A percentile compares a stretch with the other conserved stretches of the same genome.
These are phyloP conservation scores for Nycticryphes semicollaris DNA, from an alignment of 2,113 vertebrate species.

Conservation along the genomic window DNA sequence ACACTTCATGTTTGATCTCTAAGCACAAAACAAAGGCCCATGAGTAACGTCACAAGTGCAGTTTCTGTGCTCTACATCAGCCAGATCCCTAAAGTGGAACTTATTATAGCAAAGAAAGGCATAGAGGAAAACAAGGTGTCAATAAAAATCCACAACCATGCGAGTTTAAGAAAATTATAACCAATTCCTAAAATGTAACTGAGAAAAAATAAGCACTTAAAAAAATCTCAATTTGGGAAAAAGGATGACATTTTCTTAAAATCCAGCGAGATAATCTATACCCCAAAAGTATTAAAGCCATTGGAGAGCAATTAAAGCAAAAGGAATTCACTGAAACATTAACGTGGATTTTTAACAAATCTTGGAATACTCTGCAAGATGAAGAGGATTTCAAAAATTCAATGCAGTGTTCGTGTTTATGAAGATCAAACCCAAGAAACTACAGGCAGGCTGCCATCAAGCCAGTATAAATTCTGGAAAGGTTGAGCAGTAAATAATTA, in stretches of 20 bases:
- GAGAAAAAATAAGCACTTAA: not conserved
- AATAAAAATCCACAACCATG: not conserved
- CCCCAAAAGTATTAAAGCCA: not conserved
- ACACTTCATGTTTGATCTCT: not conserved
- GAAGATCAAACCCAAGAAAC: conserved; percentile 28
- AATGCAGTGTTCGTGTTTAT: not conserved
- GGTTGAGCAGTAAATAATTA: conserved; percentile 51
- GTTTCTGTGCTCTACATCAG: not conserved
- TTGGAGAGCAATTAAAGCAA: conserved; percentile 19
- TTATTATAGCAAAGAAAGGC: not conserved
- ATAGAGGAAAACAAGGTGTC: not conserved
- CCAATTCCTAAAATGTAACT: not conserved
- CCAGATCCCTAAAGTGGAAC: not conserved
- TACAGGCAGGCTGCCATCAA: not conserved
- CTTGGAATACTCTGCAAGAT: not conserved
- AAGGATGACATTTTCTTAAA: not conserved
- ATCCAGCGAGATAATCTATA: not conserved
- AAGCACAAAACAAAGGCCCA: not conserved
- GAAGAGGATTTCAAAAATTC: not conserved
- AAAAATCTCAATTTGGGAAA: not conserved
- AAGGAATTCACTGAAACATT: not conserved
- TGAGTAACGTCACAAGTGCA: not conserved
- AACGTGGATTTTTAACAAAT: conserved; percentile 1
- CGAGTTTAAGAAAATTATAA: not conserved
- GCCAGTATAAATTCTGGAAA: not conserved